Conservation (phyloP, 2,797 vertebrate genomes). For the Enteromius afrohamiltoni region DNA sequence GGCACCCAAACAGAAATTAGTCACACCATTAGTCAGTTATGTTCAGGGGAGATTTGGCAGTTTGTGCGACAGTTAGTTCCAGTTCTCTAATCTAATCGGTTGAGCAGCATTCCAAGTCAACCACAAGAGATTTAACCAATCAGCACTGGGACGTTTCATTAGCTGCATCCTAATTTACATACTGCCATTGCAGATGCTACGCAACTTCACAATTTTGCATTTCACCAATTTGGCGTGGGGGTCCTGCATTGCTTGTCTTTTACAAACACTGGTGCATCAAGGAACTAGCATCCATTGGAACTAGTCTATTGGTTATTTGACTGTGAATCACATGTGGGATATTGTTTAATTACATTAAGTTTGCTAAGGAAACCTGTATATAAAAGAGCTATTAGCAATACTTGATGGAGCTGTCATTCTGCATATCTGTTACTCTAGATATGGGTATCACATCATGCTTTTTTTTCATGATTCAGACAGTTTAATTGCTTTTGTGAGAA, state of each 20-base stretch:
- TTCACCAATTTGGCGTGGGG: neutral
- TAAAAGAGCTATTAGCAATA: neutral
- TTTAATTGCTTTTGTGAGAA: slow-evolving; percentile 21
- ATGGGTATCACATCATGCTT: neutral
- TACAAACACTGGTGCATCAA: neutral
- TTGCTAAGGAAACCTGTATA: neutral
- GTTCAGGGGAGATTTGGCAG: neutral
- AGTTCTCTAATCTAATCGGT: slow-evolving; percentile 2
- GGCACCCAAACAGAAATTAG: slow-evolving; percentile 40
- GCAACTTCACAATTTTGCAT: neutral
- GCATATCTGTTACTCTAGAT: neutral
- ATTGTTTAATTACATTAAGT: neutral
- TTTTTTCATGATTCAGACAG: slow-evolving; percentile 5
- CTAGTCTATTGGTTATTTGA: neutral
- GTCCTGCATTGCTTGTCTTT: neutral
- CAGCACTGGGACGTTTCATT: neutral
- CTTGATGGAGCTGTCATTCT: slow-evolving; percentile 6
- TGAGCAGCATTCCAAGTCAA: neutral
- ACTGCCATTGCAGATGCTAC: neutral
- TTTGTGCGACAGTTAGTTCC: neutral
- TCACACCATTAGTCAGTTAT: slow-evolving; percentile 40
- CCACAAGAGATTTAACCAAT: neutral
- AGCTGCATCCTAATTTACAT: neutral
- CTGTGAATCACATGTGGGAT: neutral
- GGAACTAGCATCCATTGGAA: neutral